A percentile compares a stretch with the other conserved stretches of the same genome.
These are phyloP conservation scores for Bolinopsis microptera DNA, from an alignment of 37 sponge, comb jelly and placozoan species.

Conservation along the genomic window DNA sequence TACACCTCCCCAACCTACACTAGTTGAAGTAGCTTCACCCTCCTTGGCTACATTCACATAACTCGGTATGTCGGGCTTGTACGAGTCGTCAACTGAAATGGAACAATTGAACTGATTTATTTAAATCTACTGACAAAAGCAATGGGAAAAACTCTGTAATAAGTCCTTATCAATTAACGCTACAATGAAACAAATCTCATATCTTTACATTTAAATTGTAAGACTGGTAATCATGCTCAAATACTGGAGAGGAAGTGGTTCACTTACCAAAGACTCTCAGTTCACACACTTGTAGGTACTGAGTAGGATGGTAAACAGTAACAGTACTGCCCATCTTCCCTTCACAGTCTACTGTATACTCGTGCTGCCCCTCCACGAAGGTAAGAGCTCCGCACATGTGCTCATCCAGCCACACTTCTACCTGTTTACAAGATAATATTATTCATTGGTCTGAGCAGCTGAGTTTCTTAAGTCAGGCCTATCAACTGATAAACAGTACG, in stretches of 20 bases:
- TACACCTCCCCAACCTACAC: conserved; percentile 7
- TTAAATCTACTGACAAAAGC: no score
- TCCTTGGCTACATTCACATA: neutral
- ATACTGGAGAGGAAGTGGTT: no score
- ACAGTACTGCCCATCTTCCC: neutral
- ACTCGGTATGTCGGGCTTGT: neutral
- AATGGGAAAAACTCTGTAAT: no score
- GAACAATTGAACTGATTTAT: no score
- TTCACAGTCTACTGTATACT: neutral
- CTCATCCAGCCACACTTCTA: neutral
- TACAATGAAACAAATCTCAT: no score
- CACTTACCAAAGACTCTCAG: neutral
- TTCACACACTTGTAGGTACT: neutral
- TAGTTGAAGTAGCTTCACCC: neutral
- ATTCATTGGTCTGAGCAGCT: neutral
- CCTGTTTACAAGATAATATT: neutral
- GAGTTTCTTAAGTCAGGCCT: neutral
- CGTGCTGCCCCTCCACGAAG: neutral
- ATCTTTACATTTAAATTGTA: no score
- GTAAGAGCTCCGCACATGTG: conserved; percentile 3
- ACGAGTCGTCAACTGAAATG: neutral
- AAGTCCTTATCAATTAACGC: no score
- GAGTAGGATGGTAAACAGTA: neutral
- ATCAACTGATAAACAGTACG: no score
- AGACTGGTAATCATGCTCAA: no score